Evolutionary conservation across 1,140 invertebrate genomes (phyloP), one percentile per base, ranked within the genome.

Genomic region (Bilobella aurantiaca): DNA sequence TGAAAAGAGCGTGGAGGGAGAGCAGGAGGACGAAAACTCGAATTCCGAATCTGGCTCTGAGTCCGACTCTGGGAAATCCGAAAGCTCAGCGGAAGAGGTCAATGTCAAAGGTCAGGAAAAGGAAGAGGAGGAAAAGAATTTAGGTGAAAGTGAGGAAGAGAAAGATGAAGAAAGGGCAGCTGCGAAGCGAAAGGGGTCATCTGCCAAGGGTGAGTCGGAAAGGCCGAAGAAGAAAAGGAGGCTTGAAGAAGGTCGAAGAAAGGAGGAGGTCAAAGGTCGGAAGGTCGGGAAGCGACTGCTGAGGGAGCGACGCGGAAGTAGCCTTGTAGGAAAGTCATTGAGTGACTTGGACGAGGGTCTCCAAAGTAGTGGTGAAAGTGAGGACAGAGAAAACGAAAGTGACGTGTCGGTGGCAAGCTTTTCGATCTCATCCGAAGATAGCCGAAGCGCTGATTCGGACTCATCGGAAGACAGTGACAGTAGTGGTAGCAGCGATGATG

Each of bases 331-430:
- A 27, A 58, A 62, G 28, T 64, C 62, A 14, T 18, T 29, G 1
- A 47, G 47, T 21, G 63, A 65, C 31, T 59, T 57, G 23, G 64
- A 66, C 25, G 58, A 65, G 27, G 34, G 47, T 27, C 30, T 57
- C 31, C 64, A 49, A 32, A 62, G 58, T 2, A 61, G 14, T 56
- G 58, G n/a, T 59, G 21, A n/a, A 46, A 82, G 71, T 74, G 80
- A 73, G 80, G 76, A n/a, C n/a, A n/a, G n/a, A n/a, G n/a, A 75
- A 79, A 80, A 27, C 25, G 58, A 59, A 18, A 34, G 32, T 59
- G 28, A 29, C 18, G 58, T 31, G 5, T 29, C 28, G 5, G 32
- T 31, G 18, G 58, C 31, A 34, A 59, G 58, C 28, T 59, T 31
- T 29, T 59, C 58, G 23, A 59, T 59, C n/a, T 80, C 80, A 25